Evolutionary conservation across 2,113 vertebrate genomes (phyloP).

Genomic region (Cyanocitta stelleri): DNA sequence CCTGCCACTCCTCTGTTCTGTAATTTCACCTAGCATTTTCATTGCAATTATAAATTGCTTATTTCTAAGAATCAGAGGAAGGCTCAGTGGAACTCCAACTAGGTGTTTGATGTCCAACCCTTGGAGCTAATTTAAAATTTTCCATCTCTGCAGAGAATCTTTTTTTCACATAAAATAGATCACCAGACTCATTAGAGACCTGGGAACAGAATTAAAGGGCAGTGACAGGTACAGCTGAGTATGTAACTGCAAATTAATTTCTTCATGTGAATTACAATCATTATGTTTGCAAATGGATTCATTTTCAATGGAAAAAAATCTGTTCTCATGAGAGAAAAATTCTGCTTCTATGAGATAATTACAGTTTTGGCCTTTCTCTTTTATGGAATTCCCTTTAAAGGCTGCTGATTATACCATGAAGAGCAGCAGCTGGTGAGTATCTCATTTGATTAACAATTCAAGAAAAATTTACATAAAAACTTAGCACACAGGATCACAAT

Average conservation of each 20-base stretch:
- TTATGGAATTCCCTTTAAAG: conserved; percentile 19
- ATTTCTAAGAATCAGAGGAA: background rate
- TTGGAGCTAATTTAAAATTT: background rate
- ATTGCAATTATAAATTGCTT: background rate
- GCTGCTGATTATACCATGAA: conserved; percentile 15
- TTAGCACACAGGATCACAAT: background rate
- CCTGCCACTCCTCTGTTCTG: background rate
- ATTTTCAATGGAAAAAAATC: background rate
- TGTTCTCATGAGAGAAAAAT: conserved; percentile 18
- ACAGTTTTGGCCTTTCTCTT: conserved; percentile 10
- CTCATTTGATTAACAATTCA: conserved; percentile 9
- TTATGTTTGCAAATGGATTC: conserved; percentile 2
- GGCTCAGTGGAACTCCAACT: background rate
- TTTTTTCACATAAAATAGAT: background rate
- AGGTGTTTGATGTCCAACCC: background rate
- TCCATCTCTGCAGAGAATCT: background rate
- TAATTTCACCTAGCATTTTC: background rate
- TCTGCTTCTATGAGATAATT: conserved; percentile 20
- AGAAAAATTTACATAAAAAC: conserved; percentile 11
- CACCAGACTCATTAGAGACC: background rate
- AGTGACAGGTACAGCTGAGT: background rate
- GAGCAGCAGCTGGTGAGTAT: conserved; percentile 11
- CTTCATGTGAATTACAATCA: background rate
- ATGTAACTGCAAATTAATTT: background rate
- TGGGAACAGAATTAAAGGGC: background rate